Evolutionary conservation across 2,797 vertebrate species (phyloP).

Genomic region (Takifugu rubripes): DNA sequence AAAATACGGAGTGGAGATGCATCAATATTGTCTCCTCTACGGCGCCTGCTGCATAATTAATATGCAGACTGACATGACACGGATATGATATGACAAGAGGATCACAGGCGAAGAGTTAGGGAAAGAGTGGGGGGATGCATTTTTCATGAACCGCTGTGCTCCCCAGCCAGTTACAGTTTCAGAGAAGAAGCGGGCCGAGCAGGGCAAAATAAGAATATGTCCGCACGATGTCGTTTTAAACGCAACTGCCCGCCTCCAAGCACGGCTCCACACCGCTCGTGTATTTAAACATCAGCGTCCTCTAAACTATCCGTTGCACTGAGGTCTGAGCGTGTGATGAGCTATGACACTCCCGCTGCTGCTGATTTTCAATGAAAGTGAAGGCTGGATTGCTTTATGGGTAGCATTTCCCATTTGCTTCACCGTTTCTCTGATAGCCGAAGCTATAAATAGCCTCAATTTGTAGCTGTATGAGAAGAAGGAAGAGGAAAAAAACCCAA

Average conservation of each 20-base stretch:
- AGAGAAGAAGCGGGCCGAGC: conserved; percentile 32
- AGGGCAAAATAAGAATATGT: conserved; percentile 36
- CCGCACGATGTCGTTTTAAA: conserved; percentile 46
- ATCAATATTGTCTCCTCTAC: conserved; percentile 58
- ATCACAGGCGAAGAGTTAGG: conserved; percentile 65
- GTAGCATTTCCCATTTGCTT: conserved; percentile 42
- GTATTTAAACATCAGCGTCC: conserved; percentile 26
- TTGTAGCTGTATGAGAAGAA: conserved; percentile 21
- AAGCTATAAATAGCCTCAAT: conserved; percentile 53
- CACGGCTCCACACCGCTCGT: conserved; percentile 26
- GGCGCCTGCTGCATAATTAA: conserved; percentile 70
- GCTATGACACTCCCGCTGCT: conserved; percentile 26
- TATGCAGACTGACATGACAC: conserved; percentile 68
- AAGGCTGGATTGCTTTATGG: conserved; percentile 38
- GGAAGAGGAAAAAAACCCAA: neutral
- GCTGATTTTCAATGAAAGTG: conserved; percentile 43
- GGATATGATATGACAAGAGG: conserved; percentile 75
- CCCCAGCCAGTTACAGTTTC: conserved; percentile 63
- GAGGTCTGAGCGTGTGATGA: conserved; percentile 44
- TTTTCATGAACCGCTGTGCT: conserved; percentile 72
- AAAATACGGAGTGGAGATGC: conserved; percentile 40
- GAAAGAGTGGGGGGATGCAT: conserved; percentile 65
- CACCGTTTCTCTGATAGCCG: conserved; percentile 29
- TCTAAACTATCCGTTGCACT: conserved; percentile 25
- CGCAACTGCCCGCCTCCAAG: conserved; percentile 12